phyloP scores from a whole-genome alignment of 2,797 vertebrate species.

The Etheostoma perlongum region DNA sequence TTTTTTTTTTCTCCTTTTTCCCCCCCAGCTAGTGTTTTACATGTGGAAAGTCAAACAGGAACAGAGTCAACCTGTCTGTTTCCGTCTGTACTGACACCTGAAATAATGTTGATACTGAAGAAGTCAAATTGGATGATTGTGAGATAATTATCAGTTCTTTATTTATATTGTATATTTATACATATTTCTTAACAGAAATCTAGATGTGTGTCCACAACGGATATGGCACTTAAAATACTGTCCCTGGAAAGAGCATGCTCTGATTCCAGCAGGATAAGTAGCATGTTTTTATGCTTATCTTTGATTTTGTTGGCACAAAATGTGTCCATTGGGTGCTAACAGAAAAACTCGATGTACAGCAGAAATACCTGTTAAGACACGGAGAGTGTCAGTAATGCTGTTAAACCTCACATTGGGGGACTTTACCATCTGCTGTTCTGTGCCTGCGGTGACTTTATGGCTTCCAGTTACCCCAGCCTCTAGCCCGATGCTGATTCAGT shows the following conservation, averaged over 20 bases:
- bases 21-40: neutral
- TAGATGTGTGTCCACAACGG: neutral
- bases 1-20: neutral
- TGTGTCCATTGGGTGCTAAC: neutral
- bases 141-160: neutral
- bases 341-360: neutral
- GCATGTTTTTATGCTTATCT: neutral
- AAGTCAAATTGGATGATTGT: neutral
- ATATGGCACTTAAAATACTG: neutral
- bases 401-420: conserved; percentile 7
- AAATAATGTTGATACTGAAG: neutral
- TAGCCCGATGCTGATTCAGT: neutral
- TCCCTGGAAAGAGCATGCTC: neutral
- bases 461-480: conserved; percentile 9
- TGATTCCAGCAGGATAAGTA: neutral
- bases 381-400: neutral
- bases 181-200: neutral
- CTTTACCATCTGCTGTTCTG: conserved; percentile 32
- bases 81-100: neutral
- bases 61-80: neutral
- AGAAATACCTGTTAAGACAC: neutral
- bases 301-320: neutral
- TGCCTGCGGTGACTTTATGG: neutral
- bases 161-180: too few relatives aligned
- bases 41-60: neutral